Conservation (phyloP, 2,113 vertebrate genomes). For the Rhodinocichla rosea region DNA sequence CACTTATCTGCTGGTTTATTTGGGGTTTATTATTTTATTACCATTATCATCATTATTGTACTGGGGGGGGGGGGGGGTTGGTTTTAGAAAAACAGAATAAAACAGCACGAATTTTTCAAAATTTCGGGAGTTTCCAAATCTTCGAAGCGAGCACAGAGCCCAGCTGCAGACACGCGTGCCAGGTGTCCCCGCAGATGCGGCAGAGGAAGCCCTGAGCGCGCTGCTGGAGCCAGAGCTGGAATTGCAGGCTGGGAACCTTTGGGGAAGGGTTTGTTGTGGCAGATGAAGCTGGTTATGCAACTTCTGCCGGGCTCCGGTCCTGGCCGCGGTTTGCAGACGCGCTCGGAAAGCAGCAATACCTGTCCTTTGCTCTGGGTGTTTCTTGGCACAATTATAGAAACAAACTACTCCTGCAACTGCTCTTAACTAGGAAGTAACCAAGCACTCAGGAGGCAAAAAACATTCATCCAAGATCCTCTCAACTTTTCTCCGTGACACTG, state of each 20-base stretch:
- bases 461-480: background rate
- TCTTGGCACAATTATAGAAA: background rate
- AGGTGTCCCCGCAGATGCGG: fast-evolving
- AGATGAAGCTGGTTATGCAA: background rate
- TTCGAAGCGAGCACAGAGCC: fast-evolving
- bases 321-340: background rate
- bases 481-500: background rate
- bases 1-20: no score
- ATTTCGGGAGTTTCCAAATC: background rate
- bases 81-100: background rate
- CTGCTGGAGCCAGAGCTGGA: background rate
- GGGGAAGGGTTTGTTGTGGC: background rate
- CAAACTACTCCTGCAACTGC: background rate
- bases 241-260: background rate
- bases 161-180: fast-evolving
- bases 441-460: background rate
- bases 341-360: background rate
- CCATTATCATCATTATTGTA: no score
- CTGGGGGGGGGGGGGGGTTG: no score
- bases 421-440: background rate
- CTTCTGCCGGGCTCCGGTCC: background rate
- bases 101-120: background rate
- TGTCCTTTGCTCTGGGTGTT: background rate
- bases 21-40: no score
- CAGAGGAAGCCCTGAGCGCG: fast-evolving